These are phyloP conservation scores for Torymus aiolomorphi DNA, from an alignment of 2,888 invertebrate species.

Conservation along the genomic window DNA sequence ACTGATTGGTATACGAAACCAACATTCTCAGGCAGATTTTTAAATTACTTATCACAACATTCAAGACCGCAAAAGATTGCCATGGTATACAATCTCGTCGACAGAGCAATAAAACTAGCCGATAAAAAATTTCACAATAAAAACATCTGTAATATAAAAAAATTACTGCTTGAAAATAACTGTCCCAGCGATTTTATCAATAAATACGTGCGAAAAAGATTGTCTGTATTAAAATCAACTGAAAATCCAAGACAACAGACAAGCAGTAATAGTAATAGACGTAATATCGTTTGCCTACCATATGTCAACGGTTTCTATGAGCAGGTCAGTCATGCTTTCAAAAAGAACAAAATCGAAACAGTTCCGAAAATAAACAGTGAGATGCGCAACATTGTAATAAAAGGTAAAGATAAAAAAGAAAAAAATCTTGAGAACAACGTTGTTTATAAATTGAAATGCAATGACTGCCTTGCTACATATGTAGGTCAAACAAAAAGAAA, in stretches of 20 bases:
- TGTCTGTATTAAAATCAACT: neutral
- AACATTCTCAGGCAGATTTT: conserved; percentile 28
- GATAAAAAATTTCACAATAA: neutral
- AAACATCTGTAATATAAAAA: conserved; percentile 1
- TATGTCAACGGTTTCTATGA: no score
- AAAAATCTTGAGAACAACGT: no score
- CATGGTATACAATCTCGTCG: conserved; percentile 17
- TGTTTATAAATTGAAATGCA: no score
- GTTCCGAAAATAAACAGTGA: no score
- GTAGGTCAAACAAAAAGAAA: no score
- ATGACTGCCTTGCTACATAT: no score
- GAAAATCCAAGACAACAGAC: neutral
- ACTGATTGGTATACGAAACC: conserved; percentile 29
- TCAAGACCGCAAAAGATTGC: conserved; percentile 7
- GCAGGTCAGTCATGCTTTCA: no score
- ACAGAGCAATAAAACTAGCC: no score
- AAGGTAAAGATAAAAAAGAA: no score
- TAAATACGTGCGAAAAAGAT: neutral
- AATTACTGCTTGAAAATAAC: neutral
- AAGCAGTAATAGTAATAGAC: neutral
- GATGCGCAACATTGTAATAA: no score
- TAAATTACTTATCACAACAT: conserved; percentile 27
- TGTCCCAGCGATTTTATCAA: neutral
- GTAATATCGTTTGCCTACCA: neutral
- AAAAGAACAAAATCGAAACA: no score